Evolutionary conservation across 2,797 vertebrate species (phyloP), one percentile per base, ranked within the genome.

Genomic region (Poecilia velifera): DNA sequence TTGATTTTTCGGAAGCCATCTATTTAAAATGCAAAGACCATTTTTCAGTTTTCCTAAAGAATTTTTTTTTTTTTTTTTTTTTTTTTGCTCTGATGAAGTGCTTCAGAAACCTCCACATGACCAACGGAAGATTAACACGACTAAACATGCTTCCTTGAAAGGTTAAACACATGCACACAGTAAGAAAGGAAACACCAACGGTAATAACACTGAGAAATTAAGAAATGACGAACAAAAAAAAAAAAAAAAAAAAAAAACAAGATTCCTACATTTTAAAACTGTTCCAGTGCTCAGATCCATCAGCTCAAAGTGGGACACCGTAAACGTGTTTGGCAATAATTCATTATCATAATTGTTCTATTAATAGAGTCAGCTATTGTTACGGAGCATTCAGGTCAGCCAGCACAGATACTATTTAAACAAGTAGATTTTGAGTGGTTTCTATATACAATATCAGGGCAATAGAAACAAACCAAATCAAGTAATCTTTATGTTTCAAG

Each of bases 341-440:
- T 95, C 90, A 95, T 94, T 94, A 93, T 89, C 85, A 91, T 92
- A 93, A 92, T 91, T 90, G 88, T 91, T 94, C 92, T 94, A 94
- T 93, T 91, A 93, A 93, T 94, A 95, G 90, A 57, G 73, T 47
- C 45, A 18, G 87, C 86, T 92, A 86, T 93, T 93, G 90, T 92
- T 87, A 90, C 81, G 87, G 51, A 6, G 85, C 89, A 88, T 93
- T 55, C 88, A 82, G 90, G 92, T 94, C 91, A 86, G 72, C 85
- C 79, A 87, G 90, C 91, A 91, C 85, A 88, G 76, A 49, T 85
- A 81, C 87, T 84, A 90, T 92, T 84, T 88, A 77, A 89, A 90
- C 89, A 78, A 46, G 79, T 84, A 81, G 84, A 84, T 89, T 85
- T 89, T 74, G 87, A 91, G 87, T 76, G 77, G 73, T 87, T 82